These are phyloP conservation scores for Clanis bilineata DNA, from an alignment of 2,888 invertebrate genomes.

Conservation along the genomic window DNA sequence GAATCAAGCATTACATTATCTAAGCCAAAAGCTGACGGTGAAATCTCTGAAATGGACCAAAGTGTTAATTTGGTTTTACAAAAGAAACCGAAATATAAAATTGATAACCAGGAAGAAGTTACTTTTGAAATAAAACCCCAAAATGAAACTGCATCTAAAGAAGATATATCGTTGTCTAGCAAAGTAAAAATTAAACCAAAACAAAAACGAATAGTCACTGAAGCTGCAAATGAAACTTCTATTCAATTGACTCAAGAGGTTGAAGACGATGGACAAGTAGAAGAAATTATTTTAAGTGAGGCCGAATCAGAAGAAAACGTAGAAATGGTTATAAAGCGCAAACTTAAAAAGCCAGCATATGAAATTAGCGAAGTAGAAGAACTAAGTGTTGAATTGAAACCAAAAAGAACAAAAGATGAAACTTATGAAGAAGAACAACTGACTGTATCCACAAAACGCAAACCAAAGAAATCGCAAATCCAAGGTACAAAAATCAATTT, in stretches of 20 bases:
- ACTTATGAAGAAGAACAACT: slow-evolving; percentile 85
- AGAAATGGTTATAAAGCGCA: slow-evolving; percentile 75
- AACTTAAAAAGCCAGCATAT: slow-evolving; percentile 79
- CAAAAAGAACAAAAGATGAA: slow-evolving; percentile 63
- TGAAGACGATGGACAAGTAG: slow-evolving; percentile 83
- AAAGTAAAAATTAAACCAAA: slow-evolving; percentile 86
- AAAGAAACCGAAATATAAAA: slow-evolving; percentile 84
- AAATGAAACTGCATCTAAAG: slow-evolving; percentile 82
- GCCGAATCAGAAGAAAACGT: slow-evolving; percentile 83
- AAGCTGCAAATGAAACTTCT: slow-evolving; percentile 86
- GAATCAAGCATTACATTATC: slow-evolving; percentile 59
- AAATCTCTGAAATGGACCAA: slow-evolving; percentile 76
- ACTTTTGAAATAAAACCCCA: slow-evolving; percentile 67
- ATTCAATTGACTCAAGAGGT: slow-evolving; percentile 85
- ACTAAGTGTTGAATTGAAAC: slow-evolving; percentile 81
- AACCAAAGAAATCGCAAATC: slow-evolving; percentile 81
- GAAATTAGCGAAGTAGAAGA: slow-evolving; percentile 85
- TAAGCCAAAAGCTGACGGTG: slow-evolving; percentile 58
- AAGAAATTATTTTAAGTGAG: slow-evolving; percentile 86
- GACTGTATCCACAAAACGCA: slow-evolving; percentile 86
- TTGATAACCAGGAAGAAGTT: slow-evolving; percentile 86
- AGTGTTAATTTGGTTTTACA: slow-evolving; percentile 87
- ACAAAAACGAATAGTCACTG: slow-evolving; percentile 83
- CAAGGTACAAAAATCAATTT: slow-evolving; percentile 78
- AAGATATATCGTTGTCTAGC: slow-evolving; percentile 87